These are phyloP conservation scores for Dasyurus viverrinus DNA, from an alignment of 2,113 vertebrate genomes.

Conservation along the genomic window DNA sequence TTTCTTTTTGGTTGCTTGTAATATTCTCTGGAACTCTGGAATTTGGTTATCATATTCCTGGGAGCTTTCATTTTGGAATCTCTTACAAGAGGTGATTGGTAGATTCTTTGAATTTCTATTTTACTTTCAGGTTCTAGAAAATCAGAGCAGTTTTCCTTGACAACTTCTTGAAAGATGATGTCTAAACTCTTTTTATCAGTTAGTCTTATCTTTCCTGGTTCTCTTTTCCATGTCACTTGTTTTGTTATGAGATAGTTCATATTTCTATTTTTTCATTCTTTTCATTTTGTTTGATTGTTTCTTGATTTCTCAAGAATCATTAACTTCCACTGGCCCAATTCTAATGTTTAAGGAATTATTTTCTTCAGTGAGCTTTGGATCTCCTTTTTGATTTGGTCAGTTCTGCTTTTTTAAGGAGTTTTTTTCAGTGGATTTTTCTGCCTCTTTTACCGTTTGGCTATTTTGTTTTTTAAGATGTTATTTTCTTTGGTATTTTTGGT, in stretches of 20 bases:
- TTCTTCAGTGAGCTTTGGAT: background rate
- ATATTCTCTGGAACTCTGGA: background rate
- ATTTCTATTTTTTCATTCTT: background rate
- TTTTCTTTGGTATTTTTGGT: background rate
- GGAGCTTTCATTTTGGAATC: background rate
- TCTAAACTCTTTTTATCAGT: background rate
- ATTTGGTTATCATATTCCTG: background rate
- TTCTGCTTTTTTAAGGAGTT: background rate
- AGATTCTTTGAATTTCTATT: background rate
- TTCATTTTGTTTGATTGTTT: background rate
- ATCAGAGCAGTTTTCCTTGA: too few species aligned
- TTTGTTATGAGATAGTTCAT: background rate
- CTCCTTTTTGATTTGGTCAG: background rate
- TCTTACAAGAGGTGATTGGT: background rate
- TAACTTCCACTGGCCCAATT: background rate
- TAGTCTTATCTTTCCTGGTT: background rate
- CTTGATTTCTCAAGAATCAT: background rate
- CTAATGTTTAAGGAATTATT: background rate
- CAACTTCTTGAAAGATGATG: background rate
- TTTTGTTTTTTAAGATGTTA: background rate
- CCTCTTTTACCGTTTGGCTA: background rate
- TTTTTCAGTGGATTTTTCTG: background rate
- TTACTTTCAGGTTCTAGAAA: background rate
- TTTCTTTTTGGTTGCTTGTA: background rate
- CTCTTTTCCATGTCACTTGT: background rate